Evolutionary conservation across 2,113 vertebrate species (phyloP).

Genomic region (Xiphophorus hellerii): DNA sequence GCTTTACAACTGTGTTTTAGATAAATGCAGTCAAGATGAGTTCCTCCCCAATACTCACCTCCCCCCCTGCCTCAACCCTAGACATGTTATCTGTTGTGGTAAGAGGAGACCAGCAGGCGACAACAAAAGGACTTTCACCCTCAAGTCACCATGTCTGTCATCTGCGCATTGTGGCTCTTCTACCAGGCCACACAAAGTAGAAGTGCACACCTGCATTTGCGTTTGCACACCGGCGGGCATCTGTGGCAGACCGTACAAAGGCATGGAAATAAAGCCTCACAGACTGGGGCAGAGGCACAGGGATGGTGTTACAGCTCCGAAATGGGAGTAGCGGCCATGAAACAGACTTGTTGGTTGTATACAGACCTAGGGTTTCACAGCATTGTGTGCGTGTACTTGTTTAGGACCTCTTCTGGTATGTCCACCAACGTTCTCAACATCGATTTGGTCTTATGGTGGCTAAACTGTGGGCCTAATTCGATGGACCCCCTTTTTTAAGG

Average conservation of each 20-base stretch:
- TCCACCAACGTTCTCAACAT: too few species aligned
- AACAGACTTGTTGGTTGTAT: constrained; percentile 44
- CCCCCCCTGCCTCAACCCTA: not conserved
- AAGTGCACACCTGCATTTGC: constrained; percentile 43
- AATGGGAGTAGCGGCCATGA: constrained; percentile 56
- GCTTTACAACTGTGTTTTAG: not conserved
- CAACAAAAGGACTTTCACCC: constrained; percentile 65
- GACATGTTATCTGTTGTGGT: constrained; percentile 45
- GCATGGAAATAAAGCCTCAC: constrained; percentile 8
- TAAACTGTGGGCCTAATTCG: too few species aligned
- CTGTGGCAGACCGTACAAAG: constrained; percentile 2
- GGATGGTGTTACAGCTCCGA: constrained; percentile 65
- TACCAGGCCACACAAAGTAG: constrained; percentile 30
- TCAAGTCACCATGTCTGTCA: constrained; percentile 44
- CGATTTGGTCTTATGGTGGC: too few species aligned
- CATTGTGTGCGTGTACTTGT: not conserved
- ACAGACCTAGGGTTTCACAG: constrained; percentile 6
- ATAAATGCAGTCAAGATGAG: not conserved
- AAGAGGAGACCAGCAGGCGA: constrained; percentile 37
- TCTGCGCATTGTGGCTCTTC: constrained; percentile 31
- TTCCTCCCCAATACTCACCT: not conserved
- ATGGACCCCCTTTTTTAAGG: too few species aligned
- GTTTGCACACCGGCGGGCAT: not conserved
- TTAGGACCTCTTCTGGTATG: too few species aligned
- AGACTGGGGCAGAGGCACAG: not conserved